phyloP scores from a whole-genome alignment of 2,113 vertebrate genomes.

The Rhinogobius similis region DNA sequence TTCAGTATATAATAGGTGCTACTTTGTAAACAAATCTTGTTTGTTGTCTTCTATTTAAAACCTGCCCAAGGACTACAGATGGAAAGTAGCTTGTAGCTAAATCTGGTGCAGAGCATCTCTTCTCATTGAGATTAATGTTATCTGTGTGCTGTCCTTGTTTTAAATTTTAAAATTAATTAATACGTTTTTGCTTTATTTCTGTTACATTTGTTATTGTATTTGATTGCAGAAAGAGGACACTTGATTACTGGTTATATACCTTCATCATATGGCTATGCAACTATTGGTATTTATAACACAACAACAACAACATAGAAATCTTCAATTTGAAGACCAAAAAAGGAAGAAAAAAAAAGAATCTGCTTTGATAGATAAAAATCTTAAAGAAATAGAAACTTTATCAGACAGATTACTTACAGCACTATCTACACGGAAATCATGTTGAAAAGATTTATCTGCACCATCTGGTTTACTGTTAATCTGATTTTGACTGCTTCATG shows the following conservation, averaged over 20 bases:
- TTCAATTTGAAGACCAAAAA: slow-evolving; percentile 8
- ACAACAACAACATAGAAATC: slow-evolving; percentile 2
- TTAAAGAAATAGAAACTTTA: slow-evolving; percentile 33
- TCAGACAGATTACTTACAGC: slow-evolving; percentile 31
- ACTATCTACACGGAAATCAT: slow-evolving; percentile 20
- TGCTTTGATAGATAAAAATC: slow-evolving; percentile 35
- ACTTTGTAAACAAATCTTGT: too few species aligned
- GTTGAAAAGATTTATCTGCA: slow-evolving; percentile 7
- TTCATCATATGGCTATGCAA: background rate
- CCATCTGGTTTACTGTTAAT: slow-evolving; percentile 37
- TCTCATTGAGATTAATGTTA: too few species aligned
- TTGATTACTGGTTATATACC: background rate
- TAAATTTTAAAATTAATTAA: too few species aligned
- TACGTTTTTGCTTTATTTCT: background rate
- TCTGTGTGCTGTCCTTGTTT: too few species aligned
- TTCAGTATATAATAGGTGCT: too few species aligned
- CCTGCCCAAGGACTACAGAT: too few species aligned
- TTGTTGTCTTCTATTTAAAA: too few species aligned
- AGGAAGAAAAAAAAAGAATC: slow-evolving; percentile 7
- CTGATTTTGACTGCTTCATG: slow-evolving; percentile 32
- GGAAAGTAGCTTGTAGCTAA: too few species aligned
- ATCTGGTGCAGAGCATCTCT: too few species aligned
- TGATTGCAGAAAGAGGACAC: background rate
- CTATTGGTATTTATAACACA: slow-evolving; percentile 8
- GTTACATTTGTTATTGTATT: background rate